Base-by-base conservation (phyloP, 2,888 invertebrate species). In the Meteorus cinctellus region DNA sequence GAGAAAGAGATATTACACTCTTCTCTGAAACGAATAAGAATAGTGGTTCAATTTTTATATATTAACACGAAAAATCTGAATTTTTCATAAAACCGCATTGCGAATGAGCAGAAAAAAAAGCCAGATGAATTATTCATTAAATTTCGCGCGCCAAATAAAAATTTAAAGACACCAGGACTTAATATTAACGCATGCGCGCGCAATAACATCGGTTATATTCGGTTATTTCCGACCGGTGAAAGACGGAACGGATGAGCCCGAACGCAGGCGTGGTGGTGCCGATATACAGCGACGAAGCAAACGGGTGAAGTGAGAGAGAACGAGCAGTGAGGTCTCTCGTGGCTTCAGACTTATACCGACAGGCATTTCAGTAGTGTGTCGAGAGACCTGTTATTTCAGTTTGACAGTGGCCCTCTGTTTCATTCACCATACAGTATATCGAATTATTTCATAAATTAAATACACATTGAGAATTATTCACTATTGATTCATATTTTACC, bases 201-300 rank as follows among this genome's bases (percentile, higher is more conserved):
- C 6, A 19, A 19, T 10, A n/a, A 31, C 41, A 27, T 48, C 41
- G 29, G 34, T 48, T n/a, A 41, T 51, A 62, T 76, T 79, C 80
- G 82, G 77, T 48, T 36, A 27, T 79, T 70, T 75, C 79, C 83
- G 83, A 79, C 81, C 82, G 82, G 81, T 81, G 67, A 77, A 66
- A 76, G 71, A 79, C 29, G 41, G 12, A 63, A 74, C 72, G 65
- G 73, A 63, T n/a, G 27, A 68, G 72, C 67, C 75, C 78, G 77
- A 80, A 80, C 81, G 79, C 82, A 81, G 81, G 81, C 81, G 82
- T 80, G 82, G 81, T 81, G 80, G 78, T 69, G 76, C 76, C 69
- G 75, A 78, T 79, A 73, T 74, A 79, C 74, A 73, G 77, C 70
- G 79, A 80, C 77, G 80, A 74, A 74, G 81, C 80, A 68, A 70